Conservation (phyloP, 1,140 invertebrate genomes). For the Drosophila eugracilis region DNA sequence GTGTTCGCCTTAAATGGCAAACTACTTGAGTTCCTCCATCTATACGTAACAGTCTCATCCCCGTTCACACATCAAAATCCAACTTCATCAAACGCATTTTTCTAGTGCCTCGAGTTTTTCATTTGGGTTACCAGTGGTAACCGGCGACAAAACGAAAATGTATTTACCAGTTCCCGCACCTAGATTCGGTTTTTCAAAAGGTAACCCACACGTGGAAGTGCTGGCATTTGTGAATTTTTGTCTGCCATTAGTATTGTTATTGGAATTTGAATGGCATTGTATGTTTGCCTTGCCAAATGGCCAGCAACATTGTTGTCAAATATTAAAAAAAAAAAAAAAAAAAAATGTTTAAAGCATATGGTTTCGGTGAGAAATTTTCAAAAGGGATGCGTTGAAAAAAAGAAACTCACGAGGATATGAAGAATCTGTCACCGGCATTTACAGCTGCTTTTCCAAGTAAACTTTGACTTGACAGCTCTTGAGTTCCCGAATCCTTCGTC, state of each 20-base stretch:
- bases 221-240: conserved; percentile 29
- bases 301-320: conserved; percentile 32
- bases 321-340: conserved; percentile 4
- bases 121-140: conserved; percentile 25
- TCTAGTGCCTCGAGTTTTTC: conserved; percentile 22
- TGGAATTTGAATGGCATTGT: conserved; percentile 26
- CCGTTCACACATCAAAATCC: conserved; percentile 31
- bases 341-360: conserved; percentile 12
- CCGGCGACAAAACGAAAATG: conserved; percentile 4
- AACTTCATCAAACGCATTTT: conserved; percentile 33
- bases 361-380: background rate
- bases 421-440: conserved; percentile 21
- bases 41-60: conserved; percentile 4
- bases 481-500: conserved; percentile 15
- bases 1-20: background rate
- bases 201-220: conserved; percentile 21
- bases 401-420: background rate
- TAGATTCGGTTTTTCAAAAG: conserved; percentile 8
- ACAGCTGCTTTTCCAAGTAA: conserved; percentile 5
- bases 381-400: too few relatives aligned
- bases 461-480: conserved; percentile 4
- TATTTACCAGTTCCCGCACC: background rate
- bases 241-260: conserved; percentile 23
- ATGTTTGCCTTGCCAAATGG: conserved; percentile 35
- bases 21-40: background rate